These are phyloP conservation scores for Daboia siamensis DNA, from an alignment of 2,113 vertebrate genomes.

Conservation along the genomic window DNA sequence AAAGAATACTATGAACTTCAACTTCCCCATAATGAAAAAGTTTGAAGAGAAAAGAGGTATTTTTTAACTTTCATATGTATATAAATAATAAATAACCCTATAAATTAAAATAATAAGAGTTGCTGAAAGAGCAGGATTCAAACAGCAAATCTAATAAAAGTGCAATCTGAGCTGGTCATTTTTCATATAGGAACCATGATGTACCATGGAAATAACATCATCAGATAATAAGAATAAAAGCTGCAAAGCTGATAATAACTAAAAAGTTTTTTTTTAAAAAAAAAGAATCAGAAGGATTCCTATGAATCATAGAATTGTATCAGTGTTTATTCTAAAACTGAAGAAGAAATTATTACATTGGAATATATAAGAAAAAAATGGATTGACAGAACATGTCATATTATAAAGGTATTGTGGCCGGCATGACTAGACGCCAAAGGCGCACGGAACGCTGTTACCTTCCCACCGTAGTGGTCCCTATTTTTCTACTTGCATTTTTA, in stretches of 20 bases:
- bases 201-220: neutral
- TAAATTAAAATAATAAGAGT: neutral
- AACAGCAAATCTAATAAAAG: neutral
- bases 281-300: neutral
- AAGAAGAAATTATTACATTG: slow-evolving; percentile 1
- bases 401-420: neutral
- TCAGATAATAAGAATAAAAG: neutral
- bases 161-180: neutral
- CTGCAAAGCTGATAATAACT: neutral
- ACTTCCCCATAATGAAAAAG: neutral
- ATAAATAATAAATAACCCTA: neutral
- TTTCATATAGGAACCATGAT: neutral
- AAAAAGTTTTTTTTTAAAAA: neutral
- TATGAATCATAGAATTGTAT: neutral
- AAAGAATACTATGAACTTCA: neutral
- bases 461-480: too few species aligned
- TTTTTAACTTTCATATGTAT: neutral
- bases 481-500: too few species aligned
- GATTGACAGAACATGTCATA: neutral
- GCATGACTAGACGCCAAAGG: too few species aligned
- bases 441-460: too few species aligned
- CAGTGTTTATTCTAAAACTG: neutral
- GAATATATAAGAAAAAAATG: slow-evolving; percentile 1
- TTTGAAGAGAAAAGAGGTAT: neutral
- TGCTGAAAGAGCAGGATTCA: neutral